Conservation (phyloP, 2,113 vertebrate genomes). For the Struthio camelus region DNA sequence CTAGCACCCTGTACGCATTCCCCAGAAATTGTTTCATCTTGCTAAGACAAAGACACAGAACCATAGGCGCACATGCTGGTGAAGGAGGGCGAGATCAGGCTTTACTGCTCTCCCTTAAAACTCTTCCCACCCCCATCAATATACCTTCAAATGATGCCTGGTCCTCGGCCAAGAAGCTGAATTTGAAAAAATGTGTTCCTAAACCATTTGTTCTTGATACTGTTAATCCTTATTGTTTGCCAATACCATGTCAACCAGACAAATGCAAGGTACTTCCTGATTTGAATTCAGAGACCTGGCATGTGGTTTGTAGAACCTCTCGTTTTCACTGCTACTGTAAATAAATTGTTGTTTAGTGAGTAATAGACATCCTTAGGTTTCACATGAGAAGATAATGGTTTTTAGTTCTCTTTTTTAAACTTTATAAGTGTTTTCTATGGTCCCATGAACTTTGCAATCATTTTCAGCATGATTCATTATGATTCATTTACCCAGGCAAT, state of each 20-base stretch:
- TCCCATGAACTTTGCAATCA: neutral
- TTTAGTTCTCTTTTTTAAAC: neutral
- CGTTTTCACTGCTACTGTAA: neutral
- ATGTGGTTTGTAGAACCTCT: neutral
- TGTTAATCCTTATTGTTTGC: neutral
- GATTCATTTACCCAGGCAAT: slow-evolving; percentile 31
- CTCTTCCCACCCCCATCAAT: no score
- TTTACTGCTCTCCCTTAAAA: neutral
- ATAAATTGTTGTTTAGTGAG: neutral
- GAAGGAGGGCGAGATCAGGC: neutral
- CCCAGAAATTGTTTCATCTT: neutral
- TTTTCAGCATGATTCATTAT: slow-evolving; percentile 9
- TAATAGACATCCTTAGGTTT: neutral
- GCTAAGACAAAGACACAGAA: neutral
- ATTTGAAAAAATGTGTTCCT: neutral
- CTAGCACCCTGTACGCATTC: neutral
- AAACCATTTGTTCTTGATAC: neutral
- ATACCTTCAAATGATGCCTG: neutral
- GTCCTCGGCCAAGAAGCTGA: neutral
- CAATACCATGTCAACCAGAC: neutral
- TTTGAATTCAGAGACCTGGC: neutral
- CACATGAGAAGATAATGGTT: neutral
- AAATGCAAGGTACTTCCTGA: neutral
- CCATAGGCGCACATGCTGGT: neutral
- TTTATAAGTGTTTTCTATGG: slow-evolving; percentile 5